phyloP scores from a whole-genome alignment of 1,140 invertebrate genomes.

The Lepidotrigona ventralis region DNA sequence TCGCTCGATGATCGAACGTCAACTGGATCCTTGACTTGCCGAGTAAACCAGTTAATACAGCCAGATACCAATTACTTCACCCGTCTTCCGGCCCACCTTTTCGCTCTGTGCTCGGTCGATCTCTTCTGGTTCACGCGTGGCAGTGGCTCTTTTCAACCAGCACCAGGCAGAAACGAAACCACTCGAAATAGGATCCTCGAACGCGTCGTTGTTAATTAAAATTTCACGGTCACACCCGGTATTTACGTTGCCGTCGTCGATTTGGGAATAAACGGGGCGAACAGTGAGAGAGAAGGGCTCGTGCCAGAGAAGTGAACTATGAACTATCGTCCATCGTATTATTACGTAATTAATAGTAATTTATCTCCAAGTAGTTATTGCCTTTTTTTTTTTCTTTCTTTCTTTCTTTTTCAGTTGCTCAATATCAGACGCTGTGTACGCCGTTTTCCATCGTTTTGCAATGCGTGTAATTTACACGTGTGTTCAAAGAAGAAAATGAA shows the following conservation, averaged over 20 bases:
- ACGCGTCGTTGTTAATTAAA: not conserved
- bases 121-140: no score
- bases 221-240: conserved; percentile 8
- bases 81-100: conserved; percentile 38
- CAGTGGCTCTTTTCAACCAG: not conserved
- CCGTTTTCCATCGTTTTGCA: no score
- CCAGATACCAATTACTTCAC: conserved; percentile 53
- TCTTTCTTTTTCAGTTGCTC: no score
- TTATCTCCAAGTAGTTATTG: not conserved
- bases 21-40: conserved; percentile 60
- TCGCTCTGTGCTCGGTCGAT: no score
- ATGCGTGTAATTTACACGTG: no score
- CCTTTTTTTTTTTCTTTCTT: not conserved
- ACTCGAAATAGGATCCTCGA: conserved; percentile 15
- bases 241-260: not conserved
- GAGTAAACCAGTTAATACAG: conserved; percentile 59
- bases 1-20: conserved; percentile 61
- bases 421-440: no score
- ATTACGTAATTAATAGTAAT: conserved; percentile 14
- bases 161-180: not conserved
- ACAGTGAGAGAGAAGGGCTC: not conserved
- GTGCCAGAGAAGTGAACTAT: conserved; percentile 22
- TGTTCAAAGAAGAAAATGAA: no score
- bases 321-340: conserved; percentile 8
- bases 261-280: conserved; percentile 24